These are phyloP conservation scores for Tetragonula clypearis DNA, from an alignment of 1,140 invertebrate genomes.

Conservation along the genomic window DNA sequence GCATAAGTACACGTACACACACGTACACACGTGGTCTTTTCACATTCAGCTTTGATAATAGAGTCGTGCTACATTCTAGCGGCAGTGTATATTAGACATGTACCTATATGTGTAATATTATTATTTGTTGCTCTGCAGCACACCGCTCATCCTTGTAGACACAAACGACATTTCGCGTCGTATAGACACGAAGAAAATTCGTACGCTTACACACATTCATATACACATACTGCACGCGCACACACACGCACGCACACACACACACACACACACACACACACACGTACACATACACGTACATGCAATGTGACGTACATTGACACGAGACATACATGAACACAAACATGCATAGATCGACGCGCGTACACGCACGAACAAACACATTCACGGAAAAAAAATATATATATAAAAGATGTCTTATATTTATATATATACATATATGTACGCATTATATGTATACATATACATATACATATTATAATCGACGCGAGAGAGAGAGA, in stretches of 20 bases:
- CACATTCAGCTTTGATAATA: not conserved
- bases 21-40: not conserved
- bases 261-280: not conserved
- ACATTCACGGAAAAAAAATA: no score
- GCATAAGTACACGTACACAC: not conserved
- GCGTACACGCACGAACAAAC: not conserved
- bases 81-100: not conserved
- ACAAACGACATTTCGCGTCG: not conserved
- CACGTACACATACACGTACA: not conserved
- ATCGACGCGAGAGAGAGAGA: constrained; percentile 59
- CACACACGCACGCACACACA: not conserved
- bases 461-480: constrained; percentile 61
- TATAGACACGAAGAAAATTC: not conserved
- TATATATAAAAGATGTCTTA: constrained; percentile 28
- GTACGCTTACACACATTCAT: not conserved
- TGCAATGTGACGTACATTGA: constrained; percentile 5
- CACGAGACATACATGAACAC: not conserved
- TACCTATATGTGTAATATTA: constrained; percentile 1
- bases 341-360: constrained; percentile 17
- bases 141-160: not conserved
- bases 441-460: not conserved
- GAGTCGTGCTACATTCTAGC: not conserved
- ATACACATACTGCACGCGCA: not conserved
- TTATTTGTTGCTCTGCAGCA: not conserved
- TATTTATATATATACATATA: constrained; percentile 37